phyloP scores from a whole-genome alignment of 30 jellyfish, hydroid and myxozoan species.

The Aurelia sp. region DNA sequence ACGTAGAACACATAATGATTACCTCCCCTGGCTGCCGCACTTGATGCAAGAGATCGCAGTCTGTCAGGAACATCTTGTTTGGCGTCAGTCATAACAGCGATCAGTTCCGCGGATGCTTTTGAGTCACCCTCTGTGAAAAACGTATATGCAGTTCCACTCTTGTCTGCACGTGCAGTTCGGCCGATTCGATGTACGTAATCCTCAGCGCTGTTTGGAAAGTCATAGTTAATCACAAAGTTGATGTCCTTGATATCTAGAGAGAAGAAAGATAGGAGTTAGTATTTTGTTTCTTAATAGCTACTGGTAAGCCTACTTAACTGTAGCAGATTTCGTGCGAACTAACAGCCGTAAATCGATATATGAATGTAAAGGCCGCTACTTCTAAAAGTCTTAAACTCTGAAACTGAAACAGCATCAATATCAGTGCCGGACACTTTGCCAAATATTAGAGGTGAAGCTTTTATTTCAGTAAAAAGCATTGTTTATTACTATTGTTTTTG shows the following conservation, averaged over 20 bases:
- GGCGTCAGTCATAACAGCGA: conserved; percentile 88
- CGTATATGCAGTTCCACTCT: conserved; percentile 96
- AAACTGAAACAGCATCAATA: too few relatives aligned
- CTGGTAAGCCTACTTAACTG: too few relatives aligned
- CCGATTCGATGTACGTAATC: conserved; percentile 99
- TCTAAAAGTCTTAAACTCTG: too few relatives aligned
- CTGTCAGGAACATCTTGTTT: conserved; percentile 90
- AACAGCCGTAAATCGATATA: too few relatives aligned
- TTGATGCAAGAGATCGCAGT: conserved; percentile 68
- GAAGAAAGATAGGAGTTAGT: neutral
- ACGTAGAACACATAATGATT: neutral
- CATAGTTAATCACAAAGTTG: conserved; percentile 92
- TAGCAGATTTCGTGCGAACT: too few relatives aligned
- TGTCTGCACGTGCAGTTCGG: conserved; percentile 96
- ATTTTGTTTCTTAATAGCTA: too few relatives aligned
- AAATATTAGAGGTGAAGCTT: too few relatives aligned
- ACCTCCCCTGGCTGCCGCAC: conserved; percentile 66
- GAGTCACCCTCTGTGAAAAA: conserved; percentile 89
- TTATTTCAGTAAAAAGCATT: too few relatives aligned
- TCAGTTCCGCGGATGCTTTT: conserved; percentile 78
- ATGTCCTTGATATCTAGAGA: conserved; percentile 95
- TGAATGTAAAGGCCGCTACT: too few relatives aligned
- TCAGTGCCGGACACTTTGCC: too few relatives aligned
- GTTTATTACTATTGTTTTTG: too few relatives aligned
- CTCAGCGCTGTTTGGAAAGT: conserved; percentile 91